Conservation (phyloP, 2,888 invertebrate genomes). For the Drosophila flavopinicola region DNA sequence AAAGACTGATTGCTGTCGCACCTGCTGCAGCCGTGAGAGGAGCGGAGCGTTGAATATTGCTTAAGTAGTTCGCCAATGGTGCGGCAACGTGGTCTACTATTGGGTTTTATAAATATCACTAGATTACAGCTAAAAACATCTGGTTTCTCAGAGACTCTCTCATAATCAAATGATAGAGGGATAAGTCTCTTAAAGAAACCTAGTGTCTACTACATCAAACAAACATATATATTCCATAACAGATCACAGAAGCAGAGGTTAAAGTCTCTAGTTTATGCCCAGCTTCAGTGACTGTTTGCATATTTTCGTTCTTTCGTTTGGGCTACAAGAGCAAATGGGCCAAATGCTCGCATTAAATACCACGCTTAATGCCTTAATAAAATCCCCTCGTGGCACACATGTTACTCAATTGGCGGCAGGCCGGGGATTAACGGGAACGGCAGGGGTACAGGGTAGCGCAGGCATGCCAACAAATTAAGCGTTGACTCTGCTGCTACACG, state of each 20-base stretch:
- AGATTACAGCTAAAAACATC: too few species aligned
- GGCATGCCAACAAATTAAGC: slow-evolving; percentile 68
- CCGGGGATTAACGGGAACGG: slow-evolving; percentile 4
- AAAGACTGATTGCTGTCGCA: slow-evolving; percentile 38
- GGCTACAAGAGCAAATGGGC: slow-evolving; percentile 30
- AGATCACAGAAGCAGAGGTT: neutral
- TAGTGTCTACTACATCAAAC: neutral
- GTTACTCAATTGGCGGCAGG: slow-evolving; percentile 60
- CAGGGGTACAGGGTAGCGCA: slow-evolving; percentile 16
- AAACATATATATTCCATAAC: neutral
- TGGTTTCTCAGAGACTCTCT: too few species aligned
- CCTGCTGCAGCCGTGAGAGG: slow-evolving; percentile 8
- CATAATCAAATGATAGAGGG: neutral
- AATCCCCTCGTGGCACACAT: slow-evolving; percentile 58
- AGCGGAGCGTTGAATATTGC: too few species aligned
- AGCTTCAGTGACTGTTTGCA: neutral
- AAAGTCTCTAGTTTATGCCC: slow-evolving; percentile 17
- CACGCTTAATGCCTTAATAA: slow-evolving; percentile 72
- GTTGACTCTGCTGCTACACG: slow-evolving; percentile 37
- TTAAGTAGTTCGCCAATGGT: slow-evolving; percentile 23
- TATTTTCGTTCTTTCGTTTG: slow-evolving; percentile 10
- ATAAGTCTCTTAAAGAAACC: too few species aligned
- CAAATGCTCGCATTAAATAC: slow-evolving; percentile 57
- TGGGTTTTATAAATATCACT: too few species aligned
- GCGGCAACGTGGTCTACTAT: slow-evolving; percentile 9